phyloP scores from a whole-genome alignment of 1,140 invertebrate species.

The Brachionus rubens region DNA sequence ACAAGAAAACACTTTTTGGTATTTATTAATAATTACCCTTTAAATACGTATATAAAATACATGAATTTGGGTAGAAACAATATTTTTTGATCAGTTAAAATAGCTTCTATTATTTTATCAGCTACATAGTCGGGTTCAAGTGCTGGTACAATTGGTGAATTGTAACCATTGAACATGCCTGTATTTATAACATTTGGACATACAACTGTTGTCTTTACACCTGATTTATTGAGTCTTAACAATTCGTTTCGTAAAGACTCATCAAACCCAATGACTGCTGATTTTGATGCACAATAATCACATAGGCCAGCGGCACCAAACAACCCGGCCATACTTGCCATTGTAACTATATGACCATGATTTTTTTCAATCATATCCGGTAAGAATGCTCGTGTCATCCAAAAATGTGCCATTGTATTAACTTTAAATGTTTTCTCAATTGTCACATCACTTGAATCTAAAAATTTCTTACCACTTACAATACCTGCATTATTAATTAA shows the following conservation, averaged over 20 bases:
- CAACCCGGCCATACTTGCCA: constrained; percentile 83
- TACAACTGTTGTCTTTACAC: constrained; percentile 79
- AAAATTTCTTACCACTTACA: constrained; percentile 75
- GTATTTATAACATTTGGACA: constrained; percentile 92
- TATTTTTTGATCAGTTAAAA: constrained; percentile 74
- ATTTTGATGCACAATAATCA: constrained; percentile 93
- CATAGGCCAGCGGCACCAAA: constrained; percentile 68
- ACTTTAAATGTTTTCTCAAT: constrained; percentile 68
- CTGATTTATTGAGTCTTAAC: constrained; percentile 53
- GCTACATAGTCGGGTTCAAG: constrained; percentile 81
- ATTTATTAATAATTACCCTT: constrained; percentile 53
- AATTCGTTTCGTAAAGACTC: constrained; percentile 63
- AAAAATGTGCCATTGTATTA: constrained; percentile 68
- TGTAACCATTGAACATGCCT: constrained; percentile 81
- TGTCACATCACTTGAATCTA: constrained; percentile 75
- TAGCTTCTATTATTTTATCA: constrained; percentile 74
- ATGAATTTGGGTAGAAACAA: constrained; percentile 75
- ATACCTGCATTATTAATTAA: constrained; percentile 92
- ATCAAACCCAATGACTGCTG: constrained; percentile 84
- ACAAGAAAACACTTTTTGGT: not conserved
- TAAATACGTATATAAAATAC: constrained; percentile 64
- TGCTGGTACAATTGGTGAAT: constrained; percentile 66
- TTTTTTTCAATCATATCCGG: constrained; percentile 75
- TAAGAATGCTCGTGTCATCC: constrained; percentile 70
- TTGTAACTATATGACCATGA: constrained; percentile 87